These are phyloP conservation scores for Spicauda simplicius DNA, from an alignment of 2,888 invertebrate genomes.

Conservation along the genomic window DNA sequence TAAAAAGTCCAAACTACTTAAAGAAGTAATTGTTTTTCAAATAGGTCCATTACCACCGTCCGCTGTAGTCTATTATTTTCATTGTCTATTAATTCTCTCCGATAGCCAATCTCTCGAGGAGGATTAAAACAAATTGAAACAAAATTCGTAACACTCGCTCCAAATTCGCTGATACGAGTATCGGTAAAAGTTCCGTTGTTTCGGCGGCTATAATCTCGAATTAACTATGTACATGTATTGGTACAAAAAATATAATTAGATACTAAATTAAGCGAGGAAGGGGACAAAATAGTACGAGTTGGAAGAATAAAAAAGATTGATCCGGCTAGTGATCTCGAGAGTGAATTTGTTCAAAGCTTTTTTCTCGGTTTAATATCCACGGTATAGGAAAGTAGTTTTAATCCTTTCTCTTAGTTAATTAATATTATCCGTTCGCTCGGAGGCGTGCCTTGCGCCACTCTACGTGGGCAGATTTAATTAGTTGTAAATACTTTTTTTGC, in stretches of 20 bases:
- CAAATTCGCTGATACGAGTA: constrained; percentile 21
- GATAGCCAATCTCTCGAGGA: constrained; percentile 34
- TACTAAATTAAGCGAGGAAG: constrained; percentile 28
- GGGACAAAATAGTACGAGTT: constrained; percentile 19
- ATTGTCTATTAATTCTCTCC: constrained; percentile 28
- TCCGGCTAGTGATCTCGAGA: constrained; percentile 26
- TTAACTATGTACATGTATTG: constrained; percentile 23
- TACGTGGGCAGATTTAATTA: constrained; percentile 82
- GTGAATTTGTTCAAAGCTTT: constrained; percentile 25
- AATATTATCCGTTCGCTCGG: constrained; percentile 61
- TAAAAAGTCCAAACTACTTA: not conserved
- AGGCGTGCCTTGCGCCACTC: constrained; percentile 76
- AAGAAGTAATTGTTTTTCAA: constrained; percentile 18
- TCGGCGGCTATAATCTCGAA: constrained; percentile 24
- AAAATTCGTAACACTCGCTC: constrained; percentile 27
- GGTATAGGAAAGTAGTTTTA: constrained; percentile 32
- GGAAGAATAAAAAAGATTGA: constrained; percentile 17
- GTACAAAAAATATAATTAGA: constrained; percentile 33
- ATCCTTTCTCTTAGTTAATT: constrained; percentile 68
- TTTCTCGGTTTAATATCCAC: constrained; percentile 9
- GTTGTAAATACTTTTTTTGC: constrained; percentile 74
- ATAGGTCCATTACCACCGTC: constrained; percentile 7
- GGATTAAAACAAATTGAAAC: constrained; percentile 35
- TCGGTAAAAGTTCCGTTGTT: constrained; percentile 36
- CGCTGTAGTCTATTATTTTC: constrained; percentile 9